Evolutionary conservation across 2,113 vertebrate genomes (phyloP), one percentile per base, ranked within the genome.

Genomic region (Pundamilia nyererei): DNA sequence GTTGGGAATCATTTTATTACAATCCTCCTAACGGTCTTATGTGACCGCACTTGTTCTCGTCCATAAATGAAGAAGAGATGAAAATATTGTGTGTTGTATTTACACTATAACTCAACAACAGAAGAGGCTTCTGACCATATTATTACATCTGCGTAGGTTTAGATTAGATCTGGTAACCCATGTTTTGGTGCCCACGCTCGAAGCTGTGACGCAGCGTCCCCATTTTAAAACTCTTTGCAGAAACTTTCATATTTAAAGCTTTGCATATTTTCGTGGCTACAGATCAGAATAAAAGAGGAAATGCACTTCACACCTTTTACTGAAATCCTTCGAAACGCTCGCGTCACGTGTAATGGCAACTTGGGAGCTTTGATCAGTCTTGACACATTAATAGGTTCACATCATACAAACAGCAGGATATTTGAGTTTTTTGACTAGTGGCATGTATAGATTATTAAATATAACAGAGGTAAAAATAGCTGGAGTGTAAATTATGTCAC

Each of bases 211-310:
- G 1, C 26, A 77, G 70, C 15, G 6, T 49, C 42, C 70, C 26
- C 42, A 19, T 77, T 77, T 77, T 49, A 19, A 19, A 75, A 49
- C 6, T 75, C 21, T 47, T 47, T 75, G 9, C 70, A 47, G 14
- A 17, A 75, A 47, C 42, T 29, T 19, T 47, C 26, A 19, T 77
- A 45, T 77, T 77, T 29, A 31, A 31, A 49, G 15, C 42, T 12
- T 31, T 8, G 24, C 9, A 19, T 47, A 45, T 42, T 72, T 72
- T 11, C 0, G 0, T 72, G 68, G 68, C 38, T 42, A 29, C 13
- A 72, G 38, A 47, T 75, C 68, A 75, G 3, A 49, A 75, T 75
- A 75, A 47, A 75, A 75, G 40, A 19, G 24, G 10, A 77, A 31
- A 77, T n/a, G 11, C 15, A n/a, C 10, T 77, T 77, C 1, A 51